Conservation (phyloP, 2,888 invertebrate species). For the Pseudococcus longispinus region DNA sequence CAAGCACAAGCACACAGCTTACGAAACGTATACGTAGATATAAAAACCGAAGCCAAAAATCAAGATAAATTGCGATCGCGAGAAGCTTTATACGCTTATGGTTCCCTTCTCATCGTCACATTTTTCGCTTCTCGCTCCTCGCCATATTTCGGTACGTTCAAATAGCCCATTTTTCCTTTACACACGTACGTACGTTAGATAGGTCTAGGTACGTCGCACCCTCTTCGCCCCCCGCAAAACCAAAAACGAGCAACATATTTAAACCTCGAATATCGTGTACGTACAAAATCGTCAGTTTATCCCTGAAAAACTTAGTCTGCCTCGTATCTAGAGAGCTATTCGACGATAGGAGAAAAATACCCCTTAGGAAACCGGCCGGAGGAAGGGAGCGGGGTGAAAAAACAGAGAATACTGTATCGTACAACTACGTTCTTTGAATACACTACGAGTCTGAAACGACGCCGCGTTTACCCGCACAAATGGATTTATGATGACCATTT, state of each 20-base stretch:
- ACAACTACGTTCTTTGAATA: constrained; percentile 39
- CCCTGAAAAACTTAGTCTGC: background rate
- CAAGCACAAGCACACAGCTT: background rate
- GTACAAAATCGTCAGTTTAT: constrained; percentile 40
- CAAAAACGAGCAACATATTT: constrained; percentile 34
- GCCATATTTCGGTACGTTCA: background rate
- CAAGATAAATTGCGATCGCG: constrained; percentile 41
- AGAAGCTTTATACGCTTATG: constrained; percentile 27
- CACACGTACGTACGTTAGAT: background rate
- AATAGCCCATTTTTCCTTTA: constrained; percentile 16
- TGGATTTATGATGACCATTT: constrained; percentile 51
- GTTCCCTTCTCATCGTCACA: constrained; percentile 4
- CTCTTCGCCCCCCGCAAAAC: background rate
- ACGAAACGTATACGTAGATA: background rate
- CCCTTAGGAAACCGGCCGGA: background rate
- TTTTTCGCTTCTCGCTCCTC: background rate
- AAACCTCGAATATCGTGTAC: constrained; percentile 29
- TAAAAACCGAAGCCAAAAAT: constrained; percentile 29
- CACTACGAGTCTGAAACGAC: background rate
- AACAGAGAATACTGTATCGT: background rate
- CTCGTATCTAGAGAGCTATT: background rate
- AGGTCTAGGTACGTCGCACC: background rate
- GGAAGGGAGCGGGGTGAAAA: background rate
- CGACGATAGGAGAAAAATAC: background rate
- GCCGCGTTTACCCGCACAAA: constrained; percentile 38